A percentile compares a stretch with the other conserved stretches of the same genome.
These are phyloP conservation scores for Eupithecia pulchellata DNA, from an alignment of 2,888 invertebrate species.

Conservation along the genomic window DNA sequence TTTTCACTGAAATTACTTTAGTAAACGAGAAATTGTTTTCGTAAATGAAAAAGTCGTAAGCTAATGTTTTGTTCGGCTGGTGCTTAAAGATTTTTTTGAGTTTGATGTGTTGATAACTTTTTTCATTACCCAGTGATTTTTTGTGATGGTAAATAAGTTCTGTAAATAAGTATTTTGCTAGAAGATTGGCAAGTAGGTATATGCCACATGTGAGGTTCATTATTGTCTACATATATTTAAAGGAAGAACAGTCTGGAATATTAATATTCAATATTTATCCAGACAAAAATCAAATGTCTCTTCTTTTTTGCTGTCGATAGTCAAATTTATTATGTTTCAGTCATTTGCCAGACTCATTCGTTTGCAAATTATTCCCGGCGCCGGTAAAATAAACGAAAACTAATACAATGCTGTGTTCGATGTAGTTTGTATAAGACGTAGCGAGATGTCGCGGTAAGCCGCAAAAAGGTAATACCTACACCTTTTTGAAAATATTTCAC, in stretches of 20 bases:
- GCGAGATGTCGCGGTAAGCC: background rate
- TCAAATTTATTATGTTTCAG: constrained; percentile 30
- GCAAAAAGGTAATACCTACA: no score
- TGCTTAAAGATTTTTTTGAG: background rate
- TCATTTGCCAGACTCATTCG: constrained; percentile 48
- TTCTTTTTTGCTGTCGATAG: background rate
- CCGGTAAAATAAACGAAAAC: constrained; percentile 54
- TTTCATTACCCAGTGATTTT: background rate
- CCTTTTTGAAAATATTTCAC: background rate
- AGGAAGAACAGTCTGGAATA: background rate
- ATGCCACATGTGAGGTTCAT: no score
- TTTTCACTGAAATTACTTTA: constrained; percentile 28
- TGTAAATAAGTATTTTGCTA: no score
- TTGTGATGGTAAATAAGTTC: background rate
- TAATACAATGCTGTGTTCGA: constrained; percentile 54
- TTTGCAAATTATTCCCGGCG: constrained; percentile 47
- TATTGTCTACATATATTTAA: no score
- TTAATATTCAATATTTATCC: background rate
- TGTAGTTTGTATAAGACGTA: constrained; percentile 39
- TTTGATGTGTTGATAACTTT: background rate
- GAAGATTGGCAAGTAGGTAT: no score
- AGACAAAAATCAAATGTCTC: background rate
- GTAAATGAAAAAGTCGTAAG: constrained; percentile 15
- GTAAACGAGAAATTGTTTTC: constrained; percentile 42
- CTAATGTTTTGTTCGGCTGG: background rate